Evolutionary conservation across 2,113 vertebrate species (phyloP).

Genomic region (Athene noctua): DNA sequence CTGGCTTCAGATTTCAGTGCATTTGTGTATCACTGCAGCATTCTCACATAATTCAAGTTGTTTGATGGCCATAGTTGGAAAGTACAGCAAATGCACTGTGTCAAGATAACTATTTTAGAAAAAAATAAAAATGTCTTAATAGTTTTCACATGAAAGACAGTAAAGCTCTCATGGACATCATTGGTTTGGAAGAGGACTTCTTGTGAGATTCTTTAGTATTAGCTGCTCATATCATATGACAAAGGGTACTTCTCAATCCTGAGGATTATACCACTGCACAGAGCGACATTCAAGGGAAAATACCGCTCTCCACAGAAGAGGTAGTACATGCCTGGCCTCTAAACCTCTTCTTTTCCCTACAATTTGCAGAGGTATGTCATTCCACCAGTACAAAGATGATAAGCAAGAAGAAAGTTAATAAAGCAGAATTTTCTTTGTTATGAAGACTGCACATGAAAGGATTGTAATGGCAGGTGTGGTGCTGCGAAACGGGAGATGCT

Average conservation of each 20-base stretch:
- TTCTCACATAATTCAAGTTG: neutral
- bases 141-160: neutral
- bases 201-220: neutral
- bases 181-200: neutral
- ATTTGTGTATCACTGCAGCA: neutral
- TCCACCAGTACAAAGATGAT: neutral
- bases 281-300: neutral
- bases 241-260: neutral
- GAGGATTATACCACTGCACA: neutral
- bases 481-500: neutral
- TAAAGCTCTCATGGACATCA: neutral
- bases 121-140: neutral
- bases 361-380: neutral
- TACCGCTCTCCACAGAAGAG: neutral
- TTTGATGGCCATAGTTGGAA: neutral
- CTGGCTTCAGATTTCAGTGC: neutral
- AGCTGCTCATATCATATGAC: neutral
- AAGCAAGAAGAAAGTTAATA: neutral
- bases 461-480: neutral
- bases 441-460: neutral
- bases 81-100: neutral
- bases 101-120: neutral
- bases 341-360: neutral
- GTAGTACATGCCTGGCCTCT: neutral
- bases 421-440: neutral